Evolutionary conservation across 2,113 vertebrate genomes (phyloP), one percentile per base, ranked within the genome.

Genomic region (Nothobranchius furzeri): DNA sequence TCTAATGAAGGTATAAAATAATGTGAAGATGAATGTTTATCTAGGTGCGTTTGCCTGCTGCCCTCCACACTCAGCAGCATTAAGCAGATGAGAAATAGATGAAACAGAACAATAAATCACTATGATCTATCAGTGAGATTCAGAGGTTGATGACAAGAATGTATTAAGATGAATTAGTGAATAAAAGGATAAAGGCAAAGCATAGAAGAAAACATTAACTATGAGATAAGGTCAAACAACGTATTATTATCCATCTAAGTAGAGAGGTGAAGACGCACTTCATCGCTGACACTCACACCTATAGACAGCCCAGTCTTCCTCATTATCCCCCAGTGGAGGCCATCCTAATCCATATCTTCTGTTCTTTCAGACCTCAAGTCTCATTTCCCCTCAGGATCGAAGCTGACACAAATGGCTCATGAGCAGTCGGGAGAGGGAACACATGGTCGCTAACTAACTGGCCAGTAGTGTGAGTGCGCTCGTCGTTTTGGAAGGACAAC

Each of bases 301-400:
- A 65, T n/a, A 64, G 52, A 65, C 35, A 61, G 70, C 30, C 37
- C 30, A 46, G 57, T 71, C 13, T 43, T 75, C 47, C 85, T 89
- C 85, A 80, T 88, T 88, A 87, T 84, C 85, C 89, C 82, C 70
- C 86, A 78, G 82, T 11, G 68, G 85, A 84, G 76, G 75, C 80
- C 83, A 55, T 76, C 68, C 68, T 78, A 75, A 87, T 85, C 85
- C 71, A 89, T 87, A 85, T 37, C 0, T 61, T 72, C 68, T 85
- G 69, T 78, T 85, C 83, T 83, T 71, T 73, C 55, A 80, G 76
- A 52, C 77, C 81, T 76, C 69, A 56, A 79, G 76, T 82, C 72
- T 87, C 76, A 85, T 87, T 88, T 87, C 86, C 87, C 79, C 78
- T 75, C 75, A 54, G 68, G 83, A 86, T 86, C 75, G 83, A 88